These are phyloP conservation scores for Hypercompe scribonia DNA, from an alignment of 2,888 invertebrate species.

Conservation along the genomic window DNA sequence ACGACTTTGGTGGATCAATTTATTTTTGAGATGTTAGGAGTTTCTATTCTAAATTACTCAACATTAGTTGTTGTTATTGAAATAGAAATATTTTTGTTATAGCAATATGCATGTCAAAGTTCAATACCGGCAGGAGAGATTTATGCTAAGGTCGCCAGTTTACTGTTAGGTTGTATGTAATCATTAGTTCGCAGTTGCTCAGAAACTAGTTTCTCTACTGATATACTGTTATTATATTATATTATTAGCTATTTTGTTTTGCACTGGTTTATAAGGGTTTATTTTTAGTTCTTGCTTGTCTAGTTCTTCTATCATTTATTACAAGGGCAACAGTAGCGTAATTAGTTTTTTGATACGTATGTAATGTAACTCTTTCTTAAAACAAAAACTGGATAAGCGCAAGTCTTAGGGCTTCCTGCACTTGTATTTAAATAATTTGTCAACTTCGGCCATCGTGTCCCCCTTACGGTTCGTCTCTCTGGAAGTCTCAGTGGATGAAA, in stretches of 20 bases:
- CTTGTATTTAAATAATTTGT: no score
- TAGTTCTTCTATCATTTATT: constrained; percentile 6
- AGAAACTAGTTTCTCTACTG: constrained; percentile 60
- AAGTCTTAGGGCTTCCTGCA: no score
- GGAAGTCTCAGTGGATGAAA: no score
- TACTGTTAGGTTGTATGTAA: constrained; percentile 42
- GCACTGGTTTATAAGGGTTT: constrained; percentile 41
- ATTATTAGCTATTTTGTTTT: constrained; percentile 45
- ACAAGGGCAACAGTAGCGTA: no score
- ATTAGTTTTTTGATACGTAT: no score
- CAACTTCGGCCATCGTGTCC: no score
- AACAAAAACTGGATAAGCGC: no score
- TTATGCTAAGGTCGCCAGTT: constrained; percentile 48
- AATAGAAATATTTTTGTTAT: constrained; percentile 21
- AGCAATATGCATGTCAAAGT: constrained; percentile 49
- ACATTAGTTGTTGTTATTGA: constrained; percentile 1
- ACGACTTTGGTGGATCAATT: neutral
- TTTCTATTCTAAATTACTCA: neutral
- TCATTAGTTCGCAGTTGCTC: constrained; percentile 36
- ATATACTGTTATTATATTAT: constrained; percentile 55
- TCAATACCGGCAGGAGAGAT: constrained; percentile 41
- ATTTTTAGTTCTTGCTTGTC: no score
- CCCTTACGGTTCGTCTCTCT: no score
- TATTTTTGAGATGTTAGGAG: neutral
- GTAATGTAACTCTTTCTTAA: no score